Evolutionary conservation across 2,888 invertebrate species (phyloP).

Genomic region (Cinara cedri): DNA sequence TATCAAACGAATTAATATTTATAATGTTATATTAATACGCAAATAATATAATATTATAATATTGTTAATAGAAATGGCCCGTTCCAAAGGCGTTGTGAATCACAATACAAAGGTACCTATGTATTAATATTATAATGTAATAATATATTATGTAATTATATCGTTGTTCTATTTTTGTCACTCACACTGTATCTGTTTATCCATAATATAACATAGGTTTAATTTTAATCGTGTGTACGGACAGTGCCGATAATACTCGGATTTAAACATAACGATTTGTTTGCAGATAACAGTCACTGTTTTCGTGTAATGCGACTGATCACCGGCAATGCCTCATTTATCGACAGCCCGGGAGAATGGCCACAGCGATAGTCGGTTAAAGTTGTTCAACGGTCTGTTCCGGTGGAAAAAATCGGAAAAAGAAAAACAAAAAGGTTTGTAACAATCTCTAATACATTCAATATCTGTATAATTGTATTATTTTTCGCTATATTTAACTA

Average conservation of each 20-base stretch:
- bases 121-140: no score
- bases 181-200: neutral
- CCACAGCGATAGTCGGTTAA: slow-evolving; percentile 43
- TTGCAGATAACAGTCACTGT: slow-evolving; percentile 44
- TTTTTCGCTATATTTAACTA: no score
- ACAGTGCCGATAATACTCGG: neutral
- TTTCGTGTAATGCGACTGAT: slow-evolving; percentile 46
- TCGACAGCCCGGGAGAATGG: slow-evolving; percentile 44
- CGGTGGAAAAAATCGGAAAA: slow-evolving; percentile 53
- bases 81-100: no score
- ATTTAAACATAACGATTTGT: slow-evolving; percentile 4
- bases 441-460: no score
- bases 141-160: neutral
- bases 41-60: no score
- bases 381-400: slow-evolving; percentile 50
- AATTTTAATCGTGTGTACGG: neutral
- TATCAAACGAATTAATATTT: slow-evolving; percentile 35
- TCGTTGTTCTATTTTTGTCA: slow-evolving; percentile 25
- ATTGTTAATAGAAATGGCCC: no score
- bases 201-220: neutral
- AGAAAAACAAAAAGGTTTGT: slow-evolving; percentile 47
- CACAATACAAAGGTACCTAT: no score
- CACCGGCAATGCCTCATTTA: slow-evolving; percentile 48
- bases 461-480: no score
- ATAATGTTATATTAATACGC: no score